A percentile compares a stretch with the other conserved stretches of the same genome.
phyloP scores from a whole-genome alignment of 2,888 invertebrate species.

The Nomada fabriciana region DNA sequence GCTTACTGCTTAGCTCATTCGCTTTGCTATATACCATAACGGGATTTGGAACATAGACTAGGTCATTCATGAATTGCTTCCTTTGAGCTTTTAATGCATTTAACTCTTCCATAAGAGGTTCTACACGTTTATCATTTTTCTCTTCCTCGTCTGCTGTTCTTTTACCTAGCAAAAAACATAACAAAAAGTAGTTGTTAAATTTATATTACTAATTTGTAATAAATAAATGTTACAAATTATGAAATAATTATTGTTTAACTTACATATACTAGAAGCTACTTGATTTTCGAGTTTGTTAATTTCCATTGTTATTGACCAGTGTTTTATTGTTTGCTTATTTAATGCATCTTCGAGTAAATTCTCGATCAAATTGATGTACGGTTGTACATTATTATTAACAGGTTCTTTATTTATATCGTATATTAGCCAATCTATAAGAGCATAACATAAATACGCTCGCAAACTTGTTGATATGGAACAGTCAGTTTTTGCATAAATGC shows the following conservation, averaged over 20 bases:
- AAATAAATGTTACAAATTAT: background rate
- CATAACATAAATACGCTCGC: constrained; percentile 78
- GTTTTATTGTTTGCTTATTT: constrained; percentile 70
- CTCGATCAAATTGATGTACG: constrained; percentile 63
- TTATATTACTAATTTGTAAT: background rate
- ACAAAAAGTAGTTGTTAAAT: background rate
- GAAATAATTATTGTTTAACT: constrained; percentile 13
- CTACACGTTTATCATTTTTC: constrained; percentile 49
- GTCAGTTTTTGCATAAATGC: constrained; percentile 70
- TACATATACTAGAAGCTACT: constrained; percentile 68
- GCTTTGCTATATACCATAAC: constrained; percentile 73
- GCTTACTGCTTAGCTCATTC: constrained; percentile 36
- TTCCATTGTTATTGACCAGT: constrained; percentile 70
- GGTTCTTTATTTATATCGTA: constrained; percentile 38
- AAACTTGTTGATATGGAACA: constrained; percentile 72
- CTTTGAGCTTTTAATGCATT: constrained; percentile 71
- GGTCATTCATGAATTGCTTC: constrained; percentile 71
- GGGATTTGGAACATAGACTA: constrained; percentile 78
- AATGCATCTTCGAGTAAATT: constrained; percentile 73
- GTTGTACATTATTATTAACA: constrained; percentile 47
- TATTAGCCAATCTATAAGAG: constrained; percentile 75
- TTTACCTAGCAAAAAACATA: constrained; percentile 40
- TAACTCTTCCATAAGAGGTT: constrained; percentile 66
- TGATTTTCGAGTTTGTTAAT: constrained; percentile 74
- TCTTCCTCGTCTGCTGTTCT: constrained; percentile 6